Evolutionary conservation across 2,113 vertebrate species (phyloP).

Genomic region (Rynchops niger): DNA sequence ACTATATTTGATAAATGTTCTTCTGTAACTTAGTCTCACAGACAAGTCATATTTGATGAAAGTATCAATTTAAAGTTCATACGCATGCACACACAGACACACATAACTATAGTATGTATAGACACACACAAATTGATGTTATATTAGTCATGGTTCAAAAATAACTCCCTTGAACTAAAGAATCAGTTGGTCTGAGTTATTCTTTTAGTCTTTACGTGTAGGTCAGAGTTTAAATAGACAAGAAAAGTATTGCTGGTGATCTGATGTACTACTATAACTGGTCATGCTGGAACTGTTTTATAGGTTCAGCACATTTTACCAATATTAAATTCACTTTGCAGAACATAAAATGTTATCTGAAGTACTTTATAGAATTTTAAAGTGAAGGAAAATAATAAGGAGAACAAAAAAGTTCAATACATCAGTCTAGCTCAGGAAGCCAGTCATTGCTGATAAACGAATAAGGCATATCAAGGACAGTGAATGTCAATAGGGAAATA

Average conservation of each 20-base stretch:
- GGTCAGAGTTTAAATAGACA: neutral
- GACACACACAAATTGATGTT: fast-evolving
- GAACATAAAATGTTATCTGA: neutral
- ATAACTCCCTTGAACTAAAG: neutral
- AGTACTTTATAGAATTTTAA: neutral
- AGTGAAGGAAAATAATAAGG: neutral
- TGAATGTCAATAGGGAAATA: neutral
- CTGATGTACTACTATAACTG: neutral
- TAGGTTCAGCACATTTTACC: neutral
- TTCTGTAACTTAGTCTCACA: neutral
- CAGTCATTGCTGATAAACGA: neutral
- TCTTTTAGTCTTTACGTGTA: neutral
- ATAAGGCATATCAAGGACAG: neutral
- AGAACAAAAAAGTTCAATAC: neutral
- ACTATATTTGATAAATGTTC: neutral
- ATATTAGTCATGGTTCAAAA: neutral
- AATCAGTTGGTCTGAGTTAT: neutral
- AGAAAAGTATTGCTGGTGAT: neutral
- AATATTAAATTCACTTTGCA: neutral
- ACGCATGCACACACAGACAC: neutral
- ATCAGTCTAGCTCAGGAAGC: neutral
- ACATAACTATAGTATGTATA: fast-evolving
- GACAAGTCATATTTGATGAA: neutral
- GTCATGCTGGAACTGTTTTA: neutral
- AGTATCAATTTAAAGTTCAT: neutral